Evolutionary conservation across 2,113 vertebrate genomes (phyloP).

Genomic region (Misgurnus anguillicaudatus): DNA sequence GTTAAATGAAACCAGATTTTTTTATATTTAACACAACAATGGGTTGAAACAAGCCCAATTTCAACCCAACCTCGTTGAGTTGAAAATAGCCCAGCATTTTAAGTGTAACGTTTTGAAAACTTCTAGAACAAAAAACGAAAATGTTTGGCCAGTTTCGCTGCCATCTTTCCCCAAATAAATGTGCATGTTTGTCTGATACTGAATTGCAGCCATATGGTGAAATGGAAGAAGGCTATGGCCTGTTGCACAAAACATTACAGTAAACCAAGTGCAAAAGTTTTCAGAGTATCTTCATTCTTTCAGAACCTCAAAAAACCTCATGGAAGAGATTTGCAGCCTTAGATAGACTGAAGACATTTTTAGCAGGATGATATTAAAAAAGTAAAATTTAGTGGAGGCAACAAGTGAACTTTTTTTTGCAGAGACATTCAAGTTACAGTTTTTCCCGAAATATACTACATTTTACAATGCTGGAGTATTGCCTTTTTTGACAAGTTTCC

Average conservation of each 20-base stretch:
- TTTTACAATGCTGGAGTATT: constrained; percentile 64
- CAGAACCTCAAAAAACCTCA: not conserved
- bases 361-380: not conserved
- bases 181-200: not conserved
- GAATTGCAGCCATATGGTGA: not conserved
- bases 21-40: no score
- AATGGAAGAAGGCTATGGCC: not conserved
- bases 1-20: no score
- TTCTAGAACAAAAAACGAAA: no score
- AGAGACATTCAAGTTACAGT: constrained; percentile 71
- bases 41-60: no score
- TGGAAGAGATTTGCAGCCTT: not conserved
- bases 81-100: no score
- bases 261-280: constrained; percentile 18
- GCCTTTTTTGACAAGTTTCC: constrained; percentile 61
- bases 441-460: constrained; percentile 57
- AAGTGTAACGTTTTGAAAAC: no score
- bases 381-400: constrained; percentile 35
- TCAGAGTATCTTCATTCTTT: not conserved
- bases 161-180: constrained; percentile 5
- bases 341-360: not conserved
- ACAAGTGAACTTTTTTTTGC: constrained; percentile 33
- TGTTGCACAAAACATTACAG: not conserved
- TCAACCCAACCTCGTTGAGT: no score
- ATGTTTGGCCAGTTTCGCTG: not conserved